Percentiles rank a stretch among this genome's conserved stretches.
Evolutionary conservation across 2,888 invertebrate species (phyloP).

Genomic region (Cetonia aurata): DNA sequence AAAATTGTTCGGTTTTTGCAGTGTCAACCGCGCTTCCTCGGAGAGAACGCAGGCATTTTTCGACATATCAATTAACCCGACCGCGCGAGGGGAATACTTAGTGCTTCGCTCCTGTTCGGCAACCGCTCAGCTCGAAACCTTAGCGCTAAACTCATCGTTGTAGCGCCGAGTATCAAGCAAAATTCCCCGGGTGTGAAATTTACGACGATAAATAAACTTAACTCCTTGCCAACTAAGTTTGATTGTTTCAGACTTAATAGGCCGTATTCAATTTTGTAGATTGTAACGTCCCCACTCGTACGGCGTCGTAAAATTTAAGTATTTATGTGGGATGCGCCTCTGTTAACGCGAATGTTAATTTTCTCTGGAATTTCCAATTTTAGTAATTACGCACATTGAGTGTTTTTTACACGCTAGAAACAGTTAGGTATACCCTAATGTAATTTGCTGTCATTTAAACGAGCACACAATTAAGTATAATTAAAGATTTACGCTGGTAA

Average conservation of each 20-base stretch:
- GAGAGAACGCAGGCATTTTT: slow-evolving; percentile 27
- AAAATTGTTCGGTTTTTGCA: slow-evolving; percentile 30
- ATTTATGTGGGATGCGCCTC: slow-evolving; percentile 27
- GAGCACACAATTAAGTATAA: no score
- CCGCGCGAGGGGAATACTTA: slow-evolving; percentile 38
- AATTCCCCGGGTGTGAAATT: slow-evolving; percentile 39
- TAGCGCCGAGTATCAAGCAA: slow-evolving; percentile 11
- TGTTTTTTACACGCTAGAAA: no score
- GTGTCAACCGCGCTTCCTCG: slow-evolving; percentile 24
- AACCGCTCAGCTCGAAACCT: slow-evolving; percentile 7
- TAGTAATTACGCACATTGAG: slow-evolving; percentile 14
- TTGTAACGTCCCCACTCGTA: slow-evolving; percentile 33
- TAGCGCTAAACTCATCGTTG: slow-evolving; percentile 22
- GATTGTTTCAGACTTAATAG: slow-evolving; percentile 43
- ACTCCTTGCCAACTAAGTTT: slow-evolving; percentile 42
- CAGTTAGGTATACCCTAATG: no score
- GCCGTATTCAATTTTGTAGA: slow-evolving; percentile 41
- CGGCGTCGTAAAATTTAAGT: slow-evolving; percentile 25
- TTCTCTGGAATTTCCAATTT: slow-evolving; percentile 35
- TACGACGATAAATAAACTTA: slow-evolving; percentile 41
- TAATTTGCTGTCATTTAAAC: no score
- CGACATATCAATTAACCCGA: slow-evolving; percentile 37
- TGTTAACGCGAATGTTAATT: slow-evolving; percentile 27
- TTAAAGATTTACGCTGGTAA: no score
- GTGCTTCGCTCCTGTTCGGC: slow-evolving; percentile 9